phyloP scores from a whole-genome alignment of 2,113 vertebrate species.

The Colinus virginianus region DNA sequence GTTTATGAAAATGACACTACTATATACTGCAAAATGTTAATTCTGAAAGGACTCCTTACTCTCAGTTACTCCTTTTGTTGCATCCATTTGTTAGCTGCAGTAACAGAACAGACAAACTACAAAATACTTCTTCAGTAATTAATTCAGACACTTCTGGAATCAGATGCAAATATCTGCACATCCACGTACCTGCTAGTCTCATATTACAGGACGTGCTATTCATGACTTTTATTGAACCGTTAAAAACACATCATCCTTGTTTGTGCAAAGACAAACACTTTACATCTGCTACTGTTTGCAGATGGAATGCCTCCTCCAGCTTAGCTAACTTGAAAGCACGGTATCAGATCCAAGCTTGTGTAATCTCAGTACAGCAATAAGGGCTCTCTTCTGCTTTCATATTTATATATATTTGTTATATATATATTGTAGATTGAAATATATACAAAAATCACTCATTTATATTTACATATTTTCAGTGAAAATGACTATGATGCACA shows the following conservation, averaged over 20 bases:
- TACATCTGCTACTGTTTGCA: slow-evolving; percentile 15
- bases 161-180: background rate
- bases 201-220: slow-evolving; percentile 3
- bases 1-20: background rate
- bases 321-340: background rate
- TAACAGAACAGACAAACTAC: background rate
- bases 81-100: background rate
- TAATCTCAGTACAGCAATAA: background rate
- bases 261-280: background rate
- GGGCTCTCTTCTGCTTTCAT: background rate
- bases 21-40: background rate
- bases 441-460: background rate
- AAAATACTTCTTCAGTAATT: slow-evolving; percentile 7
- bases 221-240: slow-evolving; percentile 22
- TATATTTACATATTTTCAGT: background rate
- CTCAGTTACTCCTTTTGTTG: background rate
- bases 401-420: background rate
- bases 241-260: slow-evolving; percentile 30
- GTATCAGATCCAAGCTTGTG: background rate
- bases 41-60: background rate
- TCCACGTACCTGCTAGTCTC: slow-evolving; percentile 5
- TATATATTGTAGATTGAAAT: background rate
- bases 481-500: background rate
- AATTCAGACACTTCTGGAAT: slow-evolving; percentile 7
- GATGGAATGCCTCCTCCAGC: background rate